A percentile compares a stretch with the other conserved stretches of the same genome.
phyloP scores from a whole-genome alignment of 2,888 invertebrate genomes.

The Hemithea aestivaria region DNA sequence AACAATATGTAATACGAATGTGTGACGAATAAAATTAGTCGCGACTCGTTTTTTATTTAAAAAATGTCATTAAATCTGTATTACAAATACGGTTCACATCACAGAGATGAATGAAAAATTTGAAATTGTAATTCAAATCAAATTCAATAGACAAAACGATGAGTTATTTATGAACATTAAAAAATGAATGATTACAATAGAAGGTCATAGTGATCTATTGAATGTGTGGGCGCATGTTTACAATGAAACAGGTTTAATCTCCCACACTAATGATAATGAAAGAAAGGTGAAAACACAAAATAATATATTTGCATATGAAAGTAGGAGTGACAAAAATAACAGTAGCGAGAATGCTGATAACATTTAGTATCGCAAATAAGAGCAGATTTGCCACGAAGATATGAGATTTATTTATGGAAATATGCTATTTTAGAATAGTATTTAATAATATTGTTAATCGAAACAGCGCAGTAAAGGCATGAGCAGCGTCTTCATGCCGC shows the following conservation, averaged over 20 bases:
- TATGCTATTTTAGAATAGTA: too few species aligned
- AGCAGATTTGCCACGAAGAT: slow-evolving; percentile 3
- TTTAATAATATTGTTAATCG: too few species aligned
- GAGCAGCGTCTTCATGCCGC: too few species aligned
- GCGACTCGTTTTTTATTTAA: too few species aligned
- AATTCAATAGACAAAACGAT: too few species aligned
- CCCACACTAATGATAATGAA: slow-evolving; percentile 14
- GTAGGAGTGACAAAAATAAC: slow-evolving; percentile 8
- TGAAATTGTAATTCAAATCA: too few species aligned
- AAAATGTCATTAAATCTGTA: too few species aligned
- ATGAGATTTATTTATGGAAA: slow-evolving; percentile 3
- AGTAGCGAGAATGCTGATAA: slow-evolving; percentile 11
- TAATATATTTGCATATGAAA: slow-evolving; percentile 8
- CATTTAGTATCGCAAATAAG: slow-evolving; percentile 5
- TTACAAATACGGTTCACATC: too few species aligned
- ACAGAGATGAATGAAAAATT: too few species aligned
- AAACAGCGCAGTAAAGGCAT: too few species aligned
- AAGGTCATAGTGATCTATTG: not conserved
- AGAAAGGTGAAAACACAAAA: slow-evolving; percentile 19
- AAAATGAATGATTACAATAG: not conserved
- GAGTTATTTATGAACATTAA: not conserved
- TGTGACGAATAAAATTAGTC: too few species aligned
- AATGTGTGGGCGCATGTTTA: slow-evolving; percentile 12
- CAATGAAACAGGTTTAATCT: slow-evolving; percentile 11
- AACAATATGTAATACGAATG: too few species aligned